Percentiles rank a stretch among this genome's conserved stretches.
Evolutionary conservation across 2,888 invertebrate genomes (phyloP).

Genomic region (Ommatoiulus sabulosus): DNA sequence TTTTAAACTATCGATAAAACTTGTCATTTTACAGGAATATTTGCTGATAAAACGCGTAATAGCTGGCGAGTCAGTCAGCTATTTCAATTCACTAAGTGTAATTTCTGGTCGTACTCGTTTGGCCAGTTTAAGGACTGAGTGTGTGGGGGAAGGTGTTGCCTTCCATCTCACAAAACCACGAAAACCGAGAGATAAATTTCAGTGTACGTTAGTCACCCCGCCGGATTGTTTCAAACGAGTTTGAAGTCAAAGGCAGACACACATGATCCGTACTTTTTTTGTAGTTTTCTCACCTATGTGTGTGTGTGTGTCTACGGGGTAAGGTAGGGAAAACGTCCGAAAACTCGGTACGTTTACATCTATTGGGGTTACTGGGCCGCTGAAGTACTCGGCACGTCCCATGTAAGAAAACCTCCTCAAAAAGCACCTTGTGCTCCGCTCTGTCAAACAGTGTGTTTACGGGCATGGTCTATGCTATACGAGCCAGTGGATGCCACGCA

Average conservation of each 20-base stretch:
- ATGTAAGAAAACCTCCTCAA: conserved; percentile 42
- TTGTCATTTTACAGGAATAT: not conserved
- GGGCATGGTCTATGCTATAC: conserved; percentile 6
- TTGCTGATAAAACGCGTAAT: not conserved
- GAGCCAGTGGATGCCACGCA: not conserved
- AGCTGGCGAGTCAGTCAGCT: not conserved
- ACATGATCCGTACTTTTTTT: conserved; percentile 34
- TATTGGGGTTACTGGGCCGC: conserved; percentile 54
- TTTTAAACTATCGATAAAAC: not conserved
- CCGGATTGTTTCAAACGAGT: not conserved
- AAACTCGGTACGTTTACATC: conserved; percentile 49
- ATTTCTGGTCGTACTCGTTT: conserved; percentile 27
- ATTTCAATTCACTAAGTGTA: not conserved
- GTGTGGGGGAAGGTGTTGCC: conserved; percentile 41
- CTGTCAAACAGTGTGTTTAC: conserved; percentile 50
- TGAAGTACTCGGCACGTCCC: conserved; percentile 29
- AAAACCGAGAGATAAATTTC: conserved; percentile 17
- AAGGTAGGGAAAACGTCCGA: not conserved
- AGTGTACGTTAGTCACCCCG: not conserved
- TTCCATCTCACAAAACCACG: conserved; percentile 17
- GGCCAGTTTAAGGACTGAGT: not conserved
- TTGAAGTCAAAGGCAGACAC: not conserved
- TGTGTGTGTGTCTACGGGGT: not conserved
- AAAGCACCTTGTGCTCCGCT: conserved; percentile 21
- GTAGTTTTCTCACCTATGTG: not conserved